These are phyloP conservation scores for Sinocyclocheilus anophthalmus DNA, from an alignment of 2,113 vertebrate genomes.

Conservation along the genomic window DNA sequence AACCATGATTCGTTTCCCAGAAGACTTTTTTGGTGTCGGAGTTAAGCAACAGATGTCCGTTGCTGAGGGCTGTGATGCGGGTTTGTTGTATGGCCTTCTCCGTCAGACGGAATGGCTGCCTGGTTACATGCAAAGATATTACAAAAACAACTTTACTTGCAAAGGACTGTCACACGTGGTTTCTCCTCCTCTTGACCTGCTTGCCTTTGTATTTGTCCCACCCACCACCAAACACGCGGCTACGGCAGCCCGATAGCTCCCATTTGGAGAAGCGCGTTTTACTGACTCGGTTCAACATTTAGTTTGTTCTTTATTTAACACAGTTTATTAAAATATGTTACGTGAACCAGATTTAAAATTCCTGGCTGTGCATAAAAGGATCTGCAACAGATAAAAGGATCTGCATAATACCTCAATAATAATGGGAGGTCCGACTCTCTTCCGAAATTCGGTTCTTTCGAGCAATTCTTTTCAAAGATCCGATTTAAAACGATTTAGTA, in stretches of 20 bases:
- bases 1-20: constrained; percentile 80
- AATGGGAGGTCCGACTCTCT: no score
- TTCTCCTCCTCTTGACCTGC: constrained; percentile 81
- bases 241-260: constrained; percentile 67
- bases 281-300: not conserved
- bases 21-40: constrained; percentile 44
- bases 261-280: constrained; percentile 22
- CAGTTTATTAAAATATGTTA: not conserved
- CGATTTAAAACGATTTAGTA: not conserved
- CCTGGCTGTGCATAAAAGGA: no score
- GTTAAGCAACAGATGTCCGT: constrained; percentile 55
- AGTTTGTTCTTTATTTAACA: not conserved
- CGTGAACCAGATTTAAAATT: not conserved
- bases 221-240: constrained; percentile 58
- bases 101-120: constrained; percentile 52
- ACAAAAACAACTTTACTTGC: constrained; percentile 74
- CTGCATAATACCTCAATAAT: not conserved
- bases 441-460: not conserved
- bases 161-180: constrained; percentile 81
- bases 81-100: constrained; percentile 50
- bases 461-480: not conserved
- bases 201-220: constrained; percentile 77
- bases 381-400: not conserved
- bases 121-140: constrained; percentile 71
- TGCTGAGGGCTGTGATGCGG: constrained; percentile 41